phyloP scores from a whole-genome alignment of 2,113 vertebrate species.

The Protobothrops mucrosquamatus region DNA sequence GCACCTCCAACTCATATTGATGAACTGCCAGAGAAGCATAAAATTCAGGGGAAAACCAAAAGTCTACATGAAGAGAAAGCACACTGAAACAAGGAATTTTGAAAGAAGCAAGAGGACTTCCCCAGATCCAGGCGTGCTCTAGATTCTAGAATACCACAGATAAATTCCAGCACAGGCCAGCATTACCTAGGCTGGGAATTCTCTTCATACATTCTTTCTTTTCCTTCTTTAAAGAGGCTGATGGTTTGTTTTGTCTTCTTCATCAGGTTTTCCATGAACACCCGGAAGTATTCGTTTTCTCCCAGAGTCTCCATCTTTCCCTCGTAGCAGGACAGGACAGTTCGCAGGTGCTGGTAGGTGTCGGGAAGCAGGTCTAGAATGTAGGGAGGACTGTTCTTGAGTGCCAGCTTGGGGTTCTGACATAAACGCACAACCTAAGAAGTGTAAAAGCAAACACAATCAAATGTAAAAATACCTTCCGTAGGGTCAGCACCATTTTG shows the following conservation, averaged over 20 bases:
- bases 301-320: constrained; percentile 97
- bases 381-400: constrained; percentile 99
- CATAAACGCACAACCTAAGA: constrained; percentile 93
- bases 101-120: constrained; percentile 28
- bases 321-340: constrained; percentile 92
- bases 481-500: background rate
- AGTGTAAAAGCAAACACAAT: constrained; percentile 33
- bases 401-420: constrained; percentile 93
- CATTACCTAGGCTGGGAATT: constrained; percentile 94
- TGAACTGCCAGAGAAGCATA: background rate
- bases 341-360: constrained; percentile 96
- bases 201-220: constrained; percentile 98
- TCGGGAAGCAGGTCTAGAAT: constrained; percentile 97
- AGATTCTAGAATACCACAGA: background rate
- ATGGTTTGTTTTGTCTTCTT: constrained; percentile 99
- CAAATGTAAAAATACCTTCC: background rate
- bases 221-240: constrained; percentile 97
- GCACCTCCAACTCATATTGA: background rate
- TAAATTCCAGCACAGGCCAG: background rate
- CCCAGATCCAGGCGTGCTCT: background rate
- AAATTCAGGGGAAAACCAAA: background rate
- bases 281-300: constrained; percentile 96
- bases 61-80: background rate
- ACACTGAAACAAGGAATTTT: background rate
- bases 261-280: constrained; percentile 98